Evolutionary conservation across 30 jellyfish, hydroid and myxozoan genomes (phyloP).

Genomic region (Chrysaora quinquecirrha): DNA sequence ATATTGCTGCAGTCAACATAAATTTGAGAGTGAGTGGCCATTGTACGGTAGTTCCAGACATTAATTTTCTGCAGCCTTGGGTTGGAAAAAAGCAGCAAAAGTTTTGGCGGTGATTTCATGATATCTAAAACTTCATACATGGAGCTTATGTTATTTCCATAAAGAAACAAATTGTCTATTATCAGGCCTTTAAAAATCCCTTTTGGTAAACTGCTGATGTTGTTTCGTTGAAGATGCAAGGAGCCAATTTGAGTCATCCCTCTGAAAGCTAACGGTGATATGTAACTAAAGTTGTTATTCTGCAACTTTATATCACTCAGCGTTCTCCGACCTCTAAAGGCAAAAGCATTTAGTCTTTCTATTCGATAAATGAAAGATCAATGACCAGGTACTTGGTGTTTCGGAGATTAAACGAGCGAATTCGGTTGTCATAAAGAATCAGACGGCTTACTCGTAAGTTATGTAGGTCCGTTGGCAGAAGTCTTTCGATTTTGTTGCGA

Average conservation of each 20-base stretch:
- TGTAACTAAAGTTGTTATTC: conserved; percentile 16
- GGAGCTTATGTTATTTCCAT: conserved; percentile 19
- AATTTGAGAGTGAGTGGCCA: conserved; percentile 18
- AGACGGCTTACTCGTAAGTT: background rate
- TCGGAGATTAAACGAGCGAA: conserved; percentile 9
- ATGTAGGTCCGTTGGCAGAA: background rate
- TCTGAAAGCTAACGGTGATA: conserved; percentile 55
- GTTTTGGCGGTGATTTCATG: conserved; percentile 35
- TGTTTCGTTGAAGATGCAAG: conserved; percentile 30
- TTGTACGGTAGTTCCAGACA: background rate
- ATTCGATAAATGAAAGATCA: conserved; percentile 45
- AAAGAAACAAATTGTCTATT: conserved; percentile 8
- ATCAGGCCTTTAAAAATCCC: conserved; percentile 35
- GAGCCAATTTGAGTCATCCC: conserved; percentile 13
- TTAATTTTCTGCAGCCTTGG: conserved; percentile 3
- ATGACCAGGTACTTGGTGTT: background rate
- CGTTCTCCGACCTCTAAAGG: conserved; percentile 3
- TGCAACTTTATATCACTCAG: conserved; percentile 20
- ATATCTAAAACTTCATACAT: conserved; percentile 33
- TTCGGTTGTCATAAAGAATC: background rate
- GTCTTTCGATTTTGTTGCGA: conserved; percentile 10
- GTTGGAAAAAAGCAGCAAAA: conserved; percentile 35
- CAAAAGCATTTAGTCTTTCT: conserved; percentile 4
- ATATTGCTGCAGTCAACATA: conserved; percentile 26
- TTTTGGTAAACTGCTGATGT: background rate